Base-by-base conservation (phyloP, 2,113 vertebrate species). In the Atrichornis clamosus region DNA sequence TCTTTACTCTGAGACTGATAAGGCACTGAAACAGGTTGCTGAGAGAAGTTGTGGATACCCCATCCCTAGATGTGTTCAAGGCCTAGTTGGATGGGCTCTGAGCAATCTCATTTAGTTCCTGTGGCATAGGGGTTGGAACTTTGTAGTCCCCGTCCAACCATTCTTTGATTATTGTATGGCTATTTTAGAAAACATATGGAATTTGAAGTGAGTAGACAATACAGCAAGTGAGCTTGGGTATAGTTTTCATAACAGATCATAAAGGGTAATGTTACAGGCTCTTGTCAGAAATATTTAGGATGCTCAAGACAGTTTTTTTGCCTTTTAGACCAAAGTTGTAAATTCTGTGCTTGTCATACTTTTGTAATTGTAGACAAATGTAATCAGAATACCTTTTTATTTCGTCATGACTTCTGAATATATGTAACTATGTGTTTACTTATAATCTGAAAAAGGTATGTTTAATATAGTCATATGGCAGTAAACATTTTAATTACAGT, bases 131-230 rank as follows among this genome's bases (percentile, higher is more conserved):
- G 24, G 7, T 41, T 68, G 53, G 53, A 68, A 22, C 3, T 7
- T 35, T 62, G 30, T 55, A 26, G n/a, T 69, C 11, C 30, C 17
- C 5, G 16, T 52, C 24, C 15, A 62, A 27, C n/a, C 17, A 60
- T 76, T 75, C 26, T 11, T 15, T 55, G 9, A 9, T 52, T 27
- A 27, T 62, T 55, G 10, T 37, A 2, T n/a, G 6, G 14, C 23
- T 41, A 0, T 32, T 50, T 12, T 5, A 55, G 60, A 46, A 72
- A 9, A 28, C 0, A 0, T 5, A 5, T 28, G 20, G 13, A 11
- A 6, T 73, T 39, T 59, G 33, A 47, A 49, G 4, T 14, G 41
- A 62, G 9, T 11, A 23, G 30, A 13, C 13, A 6, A 68, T 68
- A 11, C 7, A 58, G 22, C 10, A 30, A 0, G 5, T 49, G 24